Percentiles rank a stretch among this genome's conserved stretches.
Conservation (phyloP, 2,797 vertebrate species). For the Morelia viridis region DNA sequence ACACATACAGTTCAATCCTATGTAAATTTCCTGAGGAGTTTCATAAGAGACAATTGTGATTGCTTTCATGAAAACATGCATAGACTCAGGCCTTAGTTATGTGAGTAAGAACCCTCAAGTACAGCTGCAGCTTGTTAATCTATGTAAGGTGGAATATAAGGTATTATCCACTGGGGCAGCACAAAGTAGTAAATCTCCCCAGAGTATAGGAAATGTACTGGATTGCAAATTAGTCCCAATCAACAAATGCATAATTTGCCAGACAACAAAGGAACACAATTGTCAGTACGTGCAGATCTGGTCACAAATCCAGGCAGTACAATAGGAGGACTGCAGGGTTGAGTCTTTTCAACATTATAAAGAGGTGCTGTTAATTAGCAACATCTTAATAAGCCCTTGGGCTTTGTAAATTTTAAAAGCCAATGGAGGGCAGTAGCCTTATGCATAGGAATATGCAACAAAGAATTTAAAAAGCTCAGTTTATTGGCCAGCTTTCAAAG, state of each 20-base stretch:
- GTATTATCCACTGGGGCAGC: not conserved
- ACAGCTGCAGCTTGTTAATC: not conserved
- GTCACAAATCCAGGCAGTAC: not conserved
- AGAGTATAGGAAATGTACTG: not conserved
- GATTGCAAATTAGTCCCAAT: not conserved
- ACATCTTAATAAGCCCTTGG: constrained; percentile 3
- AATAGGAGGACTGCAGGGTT: not conserved
- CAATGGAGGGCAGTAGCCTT: not conserved
- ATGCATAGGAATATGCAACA: not conserved
- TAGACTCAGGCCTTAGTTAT: not conserved
- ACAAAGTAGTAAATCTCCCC: constrained; percentile 1
- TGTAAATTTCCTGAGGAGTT: not conserved
- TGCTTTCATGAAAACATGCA: not conserved
- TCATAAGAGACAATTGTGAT: not conserved
- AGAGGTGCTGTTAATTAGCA: constrained; percentile 19
- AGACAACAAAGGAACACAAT: not conserved
- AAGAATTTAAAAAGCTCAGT: not conserved
- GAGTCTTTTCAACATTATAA: constrained; percentile 16
- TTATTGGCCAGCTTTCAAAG: constrained; percentile 2
- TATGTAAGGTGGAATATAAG: not conserved
- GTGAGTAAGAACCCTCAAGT: not conserved
- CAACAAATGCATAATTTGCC: not conserved
- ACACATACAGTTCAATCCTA: not conserved
- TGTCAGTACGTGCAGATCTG: not conserved
- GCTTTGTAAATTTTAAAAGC: constrained; percentile 29